These are phyloP conservation scores for Oryzias celebensis DNA, from an alignment of 2,113 vertebrate species.

Conservation along the genomic window DNA sequence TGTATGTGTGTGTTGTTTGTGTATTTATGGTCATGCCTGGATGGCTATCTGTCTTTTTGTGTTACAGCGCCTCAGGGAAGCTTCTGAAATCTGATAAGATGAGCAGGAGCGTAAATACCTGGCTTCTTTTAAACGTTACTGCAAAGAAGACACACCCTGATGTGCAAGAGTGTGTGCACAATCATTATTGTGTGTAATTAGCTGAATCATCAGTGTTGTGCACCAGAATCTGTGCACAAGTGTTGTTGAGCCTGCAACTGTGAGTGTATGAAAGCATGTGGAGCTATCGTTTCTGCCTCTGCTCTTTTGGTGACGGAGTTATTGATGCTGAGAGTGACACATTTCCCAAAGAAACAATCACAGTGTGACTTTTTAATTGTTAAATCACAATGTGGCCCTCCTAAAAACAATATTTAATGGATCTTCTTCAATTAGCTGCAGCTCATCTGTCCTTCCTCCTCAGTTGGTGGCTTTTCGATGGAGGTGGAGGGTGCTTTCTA, in stretches of 20 bases:
- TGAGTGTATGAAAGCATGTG: background rate
- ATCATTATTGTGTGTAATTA: background rate
- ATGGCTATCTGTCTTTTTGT: conserved; percentile 77
- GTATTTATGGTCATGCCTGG: conserved; percentile 73
- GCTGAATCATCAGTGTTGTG: conserved; percentile 18
- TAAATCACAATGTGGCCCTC: background rate
- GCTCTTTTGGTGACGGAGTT: conserved; percentile 17
- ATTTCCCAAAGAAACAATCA: background rate
- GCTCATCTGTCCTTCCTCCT: no score
- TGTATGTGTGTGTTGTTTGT: conserved; percentile 28
- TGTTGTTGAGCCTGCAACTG: background rate
- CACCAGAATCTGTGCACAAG: background rate
- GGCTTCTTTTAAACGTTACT: conserved; percentile 64
- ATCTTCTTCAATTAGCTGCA: no score
- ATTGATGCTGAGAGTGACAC: no score
- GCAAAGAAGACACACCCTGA: conserved; percentile 52
- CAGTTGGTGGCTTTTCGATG: no score
- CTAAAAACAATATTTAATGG: no score
- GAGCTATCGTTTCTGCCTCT: conserved; percentile 11
- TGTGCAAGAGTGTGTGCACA: conserved; percentile 5
- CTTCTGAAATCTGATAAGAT: conserved; percentile 77
- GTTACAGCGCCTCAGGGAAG: conserved; percentile 61
- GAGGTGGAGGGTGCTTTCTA: no score
- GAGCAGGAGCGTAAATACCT: conserved; percentile 71
- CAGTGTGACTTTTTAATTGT: conserved; percentile 14